Evolutionary conservation across 2,888 invertebrate species (phyloP), one percentile per base, ranked within the genome.

Genomic region (Drosophila leonis): DNA sequence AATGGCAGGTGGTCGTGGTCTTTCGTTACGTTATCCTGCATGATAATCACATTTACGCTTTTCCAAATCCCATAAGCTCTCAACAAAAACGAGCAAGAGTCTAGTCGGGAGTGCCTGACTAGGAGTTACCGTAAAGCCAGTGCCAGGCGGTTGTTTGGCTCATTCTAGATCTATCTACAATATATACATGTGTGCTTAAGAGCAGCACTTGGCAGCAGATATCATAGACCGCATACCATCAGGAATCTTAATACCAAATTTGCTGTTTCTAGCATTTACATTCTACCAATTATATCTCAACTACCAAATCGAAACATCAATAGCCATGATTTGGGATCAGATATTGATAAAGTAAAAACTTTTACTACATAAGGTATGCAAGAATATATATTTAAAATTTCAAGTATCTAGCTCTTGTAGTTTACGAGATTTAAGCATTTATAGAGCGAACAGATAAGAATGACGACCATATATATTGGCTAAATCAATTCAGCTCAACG

Each of bases 31-130:
- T 35, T 49, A 41, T 35, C 24, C 52, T 39, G 62, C 54, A 65
- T 73, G 49, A 73, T 78, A 76, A 63, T 62, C 76, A 68, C 61
- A 76, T 76, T 76, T 65, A 60, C 51, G 78, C 49, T 68, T 51
- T 56, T 52, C 56, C 2, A 64, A 65, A 69, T 55, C 78, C 78
- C 62, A 44, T 62, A 65, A 78, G 61, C 61, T 69, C 65, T 54
- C 31, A 18, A 57, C 46, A 15, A 8, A 24, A 52, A 24, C 35
- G 51, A 35, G 2, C 20, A 35, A 24, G 15, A 4, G n/a, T 48
- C 10, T 31, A 18, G 49, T 13, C 2, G 31, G 31, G 3, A 18
- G 12, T 49, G 18, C 12, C 18, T 18, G 18, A 31, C 31, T 29
- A 12, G 4, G 3, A 31, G 49, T 31, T 33, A 49, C 31, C 49